Evolutionary conservation across 2,888 invertebrate species (phyloP), one percentile per base, ranked within the genome.

Genomic region (Tipula helvola): DNA sequence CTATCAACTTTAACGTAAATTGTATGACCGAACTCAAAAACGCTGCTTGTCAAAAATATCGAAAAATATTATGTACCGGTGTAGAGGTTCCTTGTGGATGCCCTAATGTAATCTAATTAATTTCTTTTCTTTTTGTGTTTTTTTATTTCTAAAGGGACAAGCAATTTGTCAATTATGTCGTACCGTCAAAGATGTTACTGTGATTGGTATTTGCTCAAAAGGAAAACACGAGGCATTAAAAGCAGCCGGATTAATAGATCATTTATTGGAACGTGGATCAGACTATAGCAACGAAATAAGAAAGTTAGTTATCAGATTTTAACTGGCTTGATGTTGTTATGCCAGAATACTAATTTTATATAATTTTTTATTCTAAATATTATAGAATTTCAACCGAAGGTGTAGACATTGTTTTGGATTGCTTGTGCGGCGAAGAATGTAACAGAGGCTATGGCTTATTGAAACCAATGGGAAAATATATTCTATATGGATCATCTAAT

Each of bases 391-490:
- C 94, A 52, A 93, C 96, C 3, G 95, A 95, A 89, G 97, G 97
- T 86, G 95, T 97, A 44, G 97, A 97, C 90, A 94, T 97, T 87
- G 96, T 97, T 44, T 92, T 97, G 90, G 97, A 97, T 91, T 97
- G 97, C 90, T 93, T 97, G 87, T 97, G 96, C 91, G 97, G 97
- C 4, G 97, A 97, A 89, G 97, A 97, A 90, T 96, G 96, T 91
- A 96, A 96, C 92, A 94, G 95, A 88, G 97, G 97, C 47, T 96
- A 97, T 90, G 93, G 93, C 87, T 93, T 97, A 57, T 93, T 97
- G 88, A 96, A 96, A 90, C 97, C 97, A 3, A 96, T 97, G 95
- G 97, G 97, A 90, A 95, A 95, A 92, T 97, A 97, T 91, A 94
- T 97, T 89, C 93, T 97, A 71, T 97, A 96, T 91, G 97, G 97